These are phyloP conservation scores for Ptyas mucosa DNA, from an alignment of 2,113 vertebrate species.

Conservation along the genomic window DNA sequence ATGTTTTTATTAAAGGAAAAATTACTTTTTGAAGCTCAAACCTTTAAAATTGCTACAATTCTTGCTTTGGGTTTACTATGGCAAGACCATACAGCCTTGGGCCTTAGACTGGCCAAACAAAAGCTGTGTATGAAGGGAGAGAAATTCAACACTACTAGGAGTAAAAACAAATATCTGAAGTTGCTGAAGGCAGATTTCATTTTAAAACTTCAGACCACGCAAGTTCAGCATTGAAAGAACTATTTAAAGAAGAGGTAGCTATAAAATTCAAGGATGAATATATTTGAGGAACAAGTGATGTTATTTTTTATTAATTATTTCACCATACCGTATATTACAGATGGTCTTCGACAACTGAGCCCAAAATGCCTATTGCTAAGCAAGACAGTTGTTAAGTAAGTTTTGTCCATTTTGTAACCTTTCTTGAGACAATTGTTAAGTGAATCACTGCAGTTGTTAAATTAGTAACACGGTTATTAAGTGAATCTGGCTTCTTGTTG, in stretches of 20 bases:
- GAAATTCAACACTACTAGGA: background rate
- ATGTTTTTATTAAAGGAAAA: background rate
- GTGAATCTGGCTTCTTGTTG: background rate
- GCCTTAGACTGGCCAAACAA: background rate
- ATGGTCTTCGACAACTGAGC: background rate
- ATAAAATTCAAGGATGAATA: background rate
- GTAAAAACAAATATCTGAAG: background rate
- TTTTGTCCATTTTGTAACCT: background rate
- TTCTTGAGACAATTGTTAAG: background rate
- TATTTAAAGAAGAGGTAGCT: background rate
- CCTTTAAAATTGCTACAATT: background rate
- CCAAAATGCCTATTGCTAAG: background rate
- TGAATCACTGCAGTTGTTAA: background rate
- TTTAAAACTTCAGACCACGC: background rate
- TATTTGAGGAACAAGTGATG: background rate
- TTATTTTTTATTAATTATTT: background rate
- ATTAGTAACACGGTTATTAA: background rate
- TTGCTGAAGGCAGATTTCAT: background rate
- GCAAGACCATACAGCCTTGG: background rate
- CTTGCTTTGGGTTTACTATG: background rate
- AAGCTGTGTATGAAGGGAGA: background rate
- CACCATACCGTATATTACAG: background rate
- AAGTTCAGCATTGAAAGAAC: background rate
- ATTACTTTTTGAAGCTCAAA: background rate
- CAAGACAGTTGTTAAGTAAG: background rate